Evolutionary conservation across 2,797 vertebrate species (phyloP).

Genomic region (Propithecus deckenii): DNA sequence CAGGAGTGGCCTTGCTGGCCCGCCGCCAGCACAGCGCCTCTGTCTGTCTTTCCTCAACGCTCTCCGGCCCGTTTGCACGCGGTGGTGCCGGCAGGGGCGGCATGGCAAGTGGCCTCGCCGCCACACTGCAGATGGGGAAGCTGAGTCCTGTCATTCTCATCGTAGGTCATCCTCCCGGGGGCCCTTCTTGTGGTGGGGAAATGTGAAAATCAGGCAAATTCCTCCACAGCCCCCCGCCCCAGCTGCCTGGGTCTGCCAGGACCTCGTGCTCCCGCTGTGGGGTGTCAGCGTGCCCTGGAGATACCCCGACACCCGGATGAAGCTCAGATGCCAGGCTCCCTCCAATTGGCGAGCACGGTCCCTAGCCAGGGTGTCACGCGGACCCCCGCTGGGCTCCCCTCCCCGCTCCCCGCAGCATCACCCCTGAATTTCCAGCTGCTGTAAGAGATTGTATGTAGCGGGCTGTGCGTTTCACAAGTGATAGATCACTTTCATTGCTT

Average conservation of each 20-base stretch:
- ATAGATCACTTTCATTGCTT: slow-evolving; percentile 89
- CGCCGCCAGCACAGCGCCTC: not conserved
- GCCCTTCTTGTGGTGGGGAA: too few species aligned
- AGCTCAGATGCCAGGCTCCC: not conserved
- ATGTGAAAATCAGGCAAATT: too few species aligned
- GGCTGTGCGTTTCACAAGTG: slow-evolving; percentile 85
- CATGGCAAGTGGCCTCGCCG: not conserved
- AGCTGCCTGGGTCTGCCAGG: not conserved
- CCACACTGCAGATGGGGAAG: not conserved
- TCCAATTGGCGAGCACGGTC: fast-evolving
- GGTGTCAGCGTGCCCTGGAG: not conserved
- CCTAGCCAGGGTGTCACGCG: fast-evolving
- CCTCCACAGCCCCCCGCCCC: not conserved
- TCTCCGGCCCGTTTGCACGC: not conserved
- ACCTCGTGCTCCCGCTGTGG: fast-evolving
- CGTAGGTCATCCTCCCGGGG: not conserved
- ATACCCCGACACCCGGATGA: fast-evolving
- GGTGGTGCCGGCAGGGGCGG: too few species aligned
- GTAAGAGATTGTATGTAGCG: slow-evolving; percentile 84
- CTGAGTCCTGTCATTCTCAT: not conserved
- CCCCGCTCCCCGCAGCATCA: slow-evolving; percentile 46
- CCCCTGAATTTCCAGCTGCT: slow-evolving; percentile 76
- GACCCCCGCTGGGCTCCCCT: not conserved
- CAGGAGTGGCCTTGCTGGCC: not conserved
- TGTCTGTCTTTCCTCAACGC: fast-evolving